Evolutionary conservation across 2,888 invertebrate genomes (phyloP), one percentile per base, ranked within the genome.

Genomic region (Onthophagus sagittarius): DNA sequence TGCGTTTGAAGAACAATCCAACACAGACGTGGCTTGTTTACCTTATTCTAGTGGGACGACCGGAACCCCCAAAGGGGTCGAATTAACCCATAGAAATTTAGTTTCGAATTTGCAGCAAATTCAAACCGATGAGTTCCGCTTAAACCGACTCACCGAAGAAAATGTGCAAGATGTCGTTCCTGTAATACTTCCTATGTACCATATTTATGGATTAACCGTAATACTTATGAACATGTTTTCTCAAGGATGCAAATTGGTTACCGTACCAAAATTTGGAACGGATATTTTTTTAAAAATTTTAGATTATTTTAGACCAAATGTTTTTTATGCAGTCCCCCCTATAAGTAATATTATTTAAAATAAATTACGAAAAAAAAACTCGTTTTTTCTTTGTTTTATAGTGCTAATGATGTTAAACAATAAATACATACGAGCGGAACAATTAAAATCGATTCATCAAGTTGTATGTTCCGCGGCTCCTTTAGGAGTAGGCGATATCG

Each of bases 41-140:
- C 94, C 93, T 0, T 94, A 92, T 82, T 94, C 94, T 0, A 94
- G 94, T 82, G 93, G 93, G 1, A 95, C 95, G 0, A 95, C 94
- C 0, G 95, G 95, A 0, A 74, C 91, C 72, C 91, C 93, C 0
- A 93, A 93, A 85, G 92, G 92, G 0, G 92, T 93, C 0, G 87
- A 89, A 78, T 85, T 92, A 1, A 88, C 89, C 0, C 78, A 79
- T 69, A 80, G 75, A 64, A 86, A 86, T 80, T 74, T 87, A 4
- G 79, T 86, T 0, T 76, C 85, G 0, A 86, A 87, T 76, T 71
- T 84, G n/a, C 72, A 69, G 32, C 84, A 84, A 76, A 5, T 75
- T 4, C 3, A 71, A 11, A 71, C 53, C 9, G 72, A 74, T 15
- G 78, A 77, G 75, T 63, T 80, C 2, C 64, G 70, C 7, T 39